phyloP scores from a whole-genome alignment of 2,113 vertebrate genomes.

The Silurus asotus region DNA sequence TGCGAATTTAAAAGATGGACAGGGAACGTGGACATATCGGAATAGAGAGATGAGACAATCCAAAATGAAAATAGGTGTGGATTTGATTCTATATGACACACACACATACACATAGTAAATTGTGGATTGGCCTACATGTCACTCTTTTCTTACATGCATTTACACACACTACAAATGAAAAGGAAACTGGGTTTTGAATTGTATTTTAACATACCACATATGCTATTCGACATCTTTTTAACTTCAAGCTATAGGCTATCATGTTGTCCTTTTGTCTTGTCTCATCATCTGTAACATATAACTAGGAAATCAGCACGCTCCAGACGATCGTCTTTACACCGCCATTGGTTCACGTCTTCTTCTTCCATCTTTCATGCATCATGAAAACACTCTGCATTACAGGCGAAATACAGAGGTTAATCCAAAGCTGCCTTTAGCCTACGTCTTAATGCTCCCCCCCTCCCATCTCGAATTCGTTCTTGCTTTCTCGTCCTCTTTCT shows the following conservation, averaged over 20 bases:
- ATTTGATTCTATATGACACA: background rate
- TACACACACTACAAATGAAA: background rate
- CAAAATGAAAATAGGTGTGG: background rate
- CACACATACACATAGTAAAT: background rate
- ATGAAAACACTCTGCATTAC: background rate
- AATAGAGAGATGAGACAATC: constrained; percentile 24
- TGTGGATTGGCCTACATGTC: constrained; percentile 15
- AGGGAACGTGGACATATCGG: constrained; percentile 7
- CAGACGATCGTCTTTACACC: background rate
- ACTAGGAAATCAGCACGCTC: background rate
- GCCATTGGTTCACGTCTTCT: background rate
- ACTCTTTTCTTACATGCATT: background rate
- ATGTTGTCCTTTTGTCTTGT: background rate
- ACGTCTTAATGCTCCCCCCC: constrained; percentile 8
- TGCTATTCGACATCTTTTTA: background rate
- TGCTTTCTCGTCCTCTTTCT: background rate
- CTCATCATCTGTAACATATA: background rate
- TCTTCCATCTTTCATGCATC: background rate
- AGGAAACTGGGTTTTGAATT: background rate
- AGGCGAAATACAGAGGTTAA: background rate
- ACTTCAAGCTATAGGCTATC: background rate
- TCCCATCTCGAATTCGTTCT: constrained; percentile 1
- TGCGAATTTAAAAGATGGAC: constrained; percentile 1
- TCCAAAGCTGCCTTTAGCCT: constrained; percentile 15
- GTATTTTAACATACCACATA: background rate